phyloP scores from a whole-genome alignment of 2,888 invertebrate species.

The Drosophila mercatorum region DNA sequence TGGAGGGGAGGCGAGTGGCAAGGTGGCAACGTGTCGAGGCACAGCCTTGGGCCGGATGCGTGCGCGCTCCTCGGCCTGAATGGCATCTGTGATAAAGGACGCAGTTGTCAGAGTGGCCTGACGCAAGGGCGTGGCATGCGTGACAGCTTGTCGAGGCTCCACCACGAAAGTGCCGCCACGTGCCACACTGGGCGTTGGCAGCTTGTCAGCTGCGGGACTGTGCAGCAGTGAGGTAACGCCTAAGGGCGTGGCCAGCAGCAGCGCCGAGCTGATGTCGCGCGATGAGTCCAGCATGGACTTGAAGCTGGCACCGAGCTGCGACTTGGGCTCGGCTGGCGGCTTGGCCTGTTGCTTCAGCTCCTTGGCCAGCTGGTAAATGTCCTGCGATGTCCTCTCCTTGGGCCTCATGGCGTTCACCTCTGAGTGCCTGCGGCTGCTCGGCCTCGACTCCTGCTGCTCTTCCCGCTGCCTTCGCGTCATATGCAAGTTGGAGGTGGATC shows the following conservation, averaged over 20 bases:
- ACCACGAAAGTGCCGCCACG: slow-evolving; percentile 42
- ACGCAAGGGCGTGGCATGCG: slow-evolving; percentile 39
- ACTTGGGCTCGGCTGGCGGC: neutral
- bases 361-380: neutral
- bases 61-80: neutral
- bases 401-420: slow-evolving; percentile 5
- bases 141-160: slow-evolving; percentile 29
- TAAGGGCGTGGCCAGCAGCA: slow-evolving; percentile 35
- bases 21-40: neutral
- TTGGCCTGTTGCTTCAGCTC: neutral
- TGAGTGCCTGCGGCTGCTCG: neutral
- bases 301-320: slow-evolving; percentile 10
- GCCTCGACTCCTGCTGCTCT: neutral
- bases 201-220: slow-evolving; percentile 10
- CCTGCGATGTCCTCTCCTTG: neutral
- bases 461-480: neutral
- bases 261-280: slow-evolving; percentile 34
- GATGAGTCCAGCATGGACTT: slow-evolving; percentile 35
- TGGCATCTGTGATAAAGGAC: slow-evolving; percentile 1
- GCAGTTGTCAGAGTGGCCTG: slow-evolving; percentile 1
- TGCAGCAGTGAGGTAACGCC: neutral
- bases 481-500: slow-evolving; percentile 40
- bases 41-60: neutral
- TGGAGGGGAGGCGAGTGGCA: neutral
- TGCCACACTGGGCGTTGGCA: slow-evolving; percentile 35